These are phyloP conservation scores for Amiota communis DNA, from an alignment of 2,888 invertebrate genomes.

Conservation along the genomic window DNA sequence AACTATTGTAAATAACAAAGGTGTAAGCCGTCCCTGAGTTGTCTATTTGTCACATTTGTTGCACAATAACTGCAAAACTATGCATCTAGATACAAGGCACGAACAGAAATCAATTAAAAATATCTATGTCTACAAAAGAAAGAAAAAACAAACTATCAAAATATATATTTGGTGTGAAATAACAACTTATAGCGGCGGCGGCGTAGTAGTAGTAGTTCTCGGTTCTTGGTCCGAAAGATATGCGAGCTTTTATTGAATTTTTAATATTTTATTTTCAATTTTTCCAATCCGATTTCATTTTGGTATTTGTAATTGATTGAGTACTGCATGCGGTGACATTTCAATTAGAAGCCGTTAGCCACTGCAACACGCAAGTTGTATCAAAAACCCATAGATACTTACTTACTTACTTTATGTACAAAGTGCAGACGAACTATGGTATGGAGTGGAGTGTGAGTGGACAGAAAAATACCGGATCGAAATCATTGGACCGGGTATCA, in stretches of 20 bases:
- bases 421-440: not conserved
- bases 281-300: not conserved
- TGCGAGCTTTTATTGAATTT: too few species aligned
- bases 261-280: too few species aligned
- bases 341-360: conserved; percentile 56
- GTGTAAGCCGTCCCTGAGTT: conserved; percentile 18
- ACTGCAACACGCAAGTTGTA: conserved; percentile 17
- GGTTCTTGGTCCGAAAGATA: not conserved
- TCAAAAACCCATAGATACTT: not conserved
- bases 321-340: conserved; percentile 62
- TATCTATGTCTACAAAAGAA: not conserved
- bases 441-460: too few species aligned
- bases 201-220: not conserved
- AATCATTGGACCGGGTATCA: not conserved
- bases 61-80: not conserved
- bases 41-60: conserved; percentile 16
- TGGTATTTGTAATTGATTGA: conserved; percentile 53
- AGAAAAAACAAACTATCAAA: not conserved
- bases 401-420: not conserved
- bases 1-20: too few species aligned
- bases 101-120: conserved; percentile 18
- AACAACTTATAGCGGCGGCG: not conserved
- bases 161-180: conserved; percentile 20
- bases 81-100: conserved; percentile 10
- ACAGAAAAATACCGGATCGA: not conserved